phyloP scores from a whole-genome alignment of 2,113 vertebrate genomes.

The Otis tarda region DNA sequence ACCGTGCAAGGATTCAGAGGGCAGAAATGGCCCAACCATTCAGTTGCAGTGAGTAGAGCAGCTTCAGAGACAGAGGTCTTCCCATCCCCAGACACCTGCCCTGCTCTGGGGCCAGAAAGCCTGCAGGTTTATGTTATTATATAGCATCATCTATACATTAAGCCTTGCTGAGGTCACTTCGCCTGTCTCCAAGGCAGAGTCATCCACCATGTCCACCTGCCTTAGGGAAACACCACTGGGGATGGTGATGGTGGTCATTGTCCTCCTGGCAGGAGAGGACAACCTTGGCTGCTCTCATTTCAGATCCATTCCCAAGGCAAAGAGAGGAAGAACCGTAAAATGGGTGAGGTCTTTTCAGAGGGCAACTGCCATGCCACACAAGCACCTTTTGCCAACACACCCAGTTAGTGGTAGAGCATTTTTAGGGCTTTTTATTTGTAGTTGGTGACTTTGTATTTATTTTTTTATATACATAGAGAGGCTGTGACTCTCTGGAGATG shows the following conservation, averaged over 20 bases:
- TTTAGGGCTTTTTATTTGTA: background rate
- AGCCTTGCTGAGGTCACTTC: background rate
- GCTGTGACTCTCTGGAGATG: background rate
- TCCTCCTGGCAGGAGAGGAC: background rate
- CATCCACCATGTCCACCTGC: accelerated
- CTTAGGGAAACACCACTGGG: background rate
- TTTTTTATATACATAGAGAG: background rate
- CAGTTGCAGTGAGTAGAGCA: background rate
- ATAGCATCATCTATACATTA: background rate
- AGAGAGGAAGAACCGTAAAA: background rate
- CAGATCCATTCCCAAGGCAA: background rate
- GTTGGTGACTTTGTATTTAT: background rate
- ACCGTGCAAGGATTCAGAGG: background rate
- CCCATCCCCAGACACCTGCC: background rate
- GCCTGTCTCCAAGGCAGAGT: background rate
- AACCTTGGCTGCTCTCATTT: background rate
- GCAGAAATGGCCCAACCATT: background rate
- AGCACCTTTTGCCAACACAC: background rate
- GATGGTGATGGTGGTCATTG: background rate
- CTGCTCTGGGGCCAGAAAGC: background rate
- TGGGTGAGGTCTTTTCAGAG: background rate
- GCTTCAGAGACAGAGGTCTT: background rate
- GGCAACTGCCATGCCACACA: background rate
- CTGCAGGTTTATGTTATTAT: background rate
- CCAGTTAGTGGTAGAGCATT: background rate